Conservation (phyloP, 35 echinoderm and acorn worm genomes). For the Patiria miniata region DNA sequence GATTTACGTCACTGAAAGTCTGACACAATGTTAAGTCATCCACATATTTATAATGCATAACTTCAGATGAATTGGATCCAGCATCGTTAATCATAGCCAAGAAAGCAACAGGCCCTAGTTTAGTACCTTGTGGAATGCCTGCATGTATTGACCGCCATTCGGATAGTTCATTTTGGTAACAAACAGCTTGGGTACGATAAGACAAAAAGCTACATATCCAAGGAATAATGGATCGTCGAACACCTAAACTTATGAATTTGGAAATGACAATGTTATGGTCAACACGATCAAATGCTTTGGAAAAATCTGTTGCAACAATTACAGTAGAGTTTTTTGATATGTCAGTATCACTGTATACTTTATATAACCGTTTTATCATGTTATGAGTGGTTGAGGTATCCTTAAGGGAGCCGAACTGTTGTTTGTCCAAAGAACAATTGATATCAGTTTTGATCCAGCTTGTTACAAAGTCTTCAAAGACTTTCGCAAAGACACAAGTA, state of each 20-base stretch:
- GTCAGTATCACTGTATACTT: neutral
- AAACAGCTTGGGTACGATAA: too few relatives aligned
- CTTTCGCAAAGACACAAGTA: neutral
- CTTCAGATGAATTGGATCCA: too few relatives aligned
- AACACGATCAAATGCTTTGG: too few relatives aligned
- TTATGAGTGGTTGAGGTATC: neutral
- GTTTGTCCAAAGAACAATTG: neutral
- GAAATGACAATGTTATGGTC: neutral
- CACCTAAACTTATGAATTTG: neutral
- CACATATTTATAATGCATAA: too few relatives aligned
- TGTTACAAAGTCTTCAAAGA: neutral
- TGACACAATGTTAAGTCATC: too few relatives aligned
- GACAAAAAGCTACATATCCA: neutral
- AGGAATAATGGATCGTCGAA: neutral
- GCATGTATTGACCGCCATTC: too few relatives aligned
- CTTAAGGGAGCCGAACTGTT: neutral
- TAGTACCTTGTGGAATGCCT: too few relatives aligned
- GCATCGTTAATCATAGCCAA: too few relatives aligned
- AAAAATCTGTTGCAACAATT: neutral
- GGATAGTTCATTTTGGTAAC: too few relatives aligned
- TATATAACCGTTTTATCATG: neutral
- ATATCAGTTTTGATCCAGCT: neutral
- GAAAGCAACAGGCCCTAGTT: too few relatives aligned
- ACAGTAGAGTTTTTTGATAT: neutral
- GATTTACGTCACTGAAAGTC: too few relatives aligned